Evolutionary conservation across 2,113 vertebrate genomes (phyloP).

Genomic region (Megaceryle torquata): DNA sequence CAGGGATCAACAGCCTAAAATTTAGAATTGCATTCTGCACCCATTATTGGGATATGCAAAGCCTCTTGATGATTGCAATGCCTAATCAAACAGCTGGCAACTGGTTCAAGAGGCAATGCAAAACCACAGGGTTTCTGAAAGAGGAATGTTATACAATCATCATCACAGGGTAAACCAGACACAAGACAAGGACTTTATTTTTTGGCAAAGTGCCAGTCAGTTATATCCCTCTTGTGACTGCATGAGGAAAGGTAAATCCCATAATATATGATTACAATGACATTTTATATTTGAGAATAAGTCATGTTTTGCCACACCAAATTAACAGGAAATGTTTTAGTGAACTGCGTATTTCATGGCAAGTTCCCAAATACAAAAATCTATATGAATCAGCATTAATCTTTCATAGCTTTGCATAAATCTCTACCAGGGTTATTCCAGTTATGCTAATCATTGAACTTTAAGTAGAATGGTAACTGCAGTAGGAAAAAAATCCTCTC

Average conservation of each 20-base stretch:
- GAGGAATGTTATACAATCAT: not conserved
- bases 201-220: not conserved
- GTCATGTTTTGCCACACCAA: not conserved
- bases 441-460: not conserved
- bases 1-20: not conserved
- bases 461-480: not conserved
- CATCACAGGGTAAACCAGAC: not conserved
- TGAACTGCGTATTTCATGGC: not conserved
- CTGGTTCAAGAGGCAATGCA: not conserved
- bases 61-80: not conserved
- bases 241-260: not conserved
- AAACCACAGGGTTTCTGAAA: not conserved
- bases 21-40: not conserved
- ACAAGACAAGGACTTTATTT: not conserved
- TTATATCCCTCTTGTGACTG: not conserved
- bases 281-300: not conserved
- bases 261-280: not conserved
- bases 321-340: slow-evolving; percentile 14
- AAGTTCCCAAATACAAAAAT: slow-evolving; percentile 14
- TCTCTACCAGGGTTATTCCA: not conserved
- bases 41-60: not conserved
- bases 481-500: not conserved
- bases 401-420: not conserved
- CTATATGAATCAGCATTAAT: not conserved
- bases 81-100: not conserved